These are phyloP conservation scores for Donacobius atricapilla DNA, from an alignment of 2,113 vertebrate genomes.

Conservation along the genomic window DNA sequence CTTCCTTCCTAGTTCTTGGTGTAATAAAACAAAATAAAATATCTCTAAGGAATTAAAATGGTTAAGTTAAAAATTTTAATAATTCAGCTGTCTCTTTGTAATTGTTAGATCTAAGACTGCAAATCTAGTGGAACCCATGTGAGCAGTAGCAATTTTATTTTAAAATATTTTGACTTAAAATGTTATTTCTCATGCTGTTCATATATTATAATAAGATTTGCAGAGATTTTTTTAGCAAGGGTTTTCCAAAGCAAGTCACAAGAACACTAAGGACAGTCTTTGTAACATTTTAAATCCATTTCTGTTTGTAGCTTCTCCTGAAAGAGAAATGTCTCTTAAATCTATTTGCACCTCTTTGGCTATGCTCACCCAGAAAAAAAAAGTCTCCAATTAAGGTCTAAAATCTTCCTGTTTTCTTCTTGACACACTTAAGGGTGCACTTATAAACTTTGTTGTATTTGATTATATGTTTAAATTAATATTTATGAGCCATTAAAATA, in stretches of 20 bases:
- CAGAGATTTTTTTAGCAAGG: neutral
- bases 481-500: neutral
- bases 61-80: neutral
- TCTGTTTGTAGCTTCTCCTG: neutral
- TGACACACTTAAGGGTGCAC: neutral
- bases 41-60: neutral
- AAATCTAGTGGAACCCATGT: neutral
- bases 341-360: neutral
- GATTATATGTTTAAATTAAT: neutral
- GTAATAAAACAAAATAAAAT: neutral
- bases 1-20: neutral
- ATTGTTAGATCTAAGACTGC: neutral
- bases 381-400: neutral
- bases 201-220: neutral
- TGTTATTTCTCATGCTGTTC: neutral
- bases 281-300: neutral
- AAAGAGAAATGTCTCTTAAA: neutral
- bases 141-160: neutral
- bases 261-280: neutral
- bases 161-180: neutral
- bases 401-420: neutral
- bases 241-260: neutral
- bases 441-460: neutral
- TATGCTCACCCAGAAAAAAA: neutral
- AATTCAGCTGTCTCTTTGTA: neutral